phyloP scores from a whole-genome alignment of 2,888 invertebrate genomes.

The Leptopterna dolabrata region DNA sequence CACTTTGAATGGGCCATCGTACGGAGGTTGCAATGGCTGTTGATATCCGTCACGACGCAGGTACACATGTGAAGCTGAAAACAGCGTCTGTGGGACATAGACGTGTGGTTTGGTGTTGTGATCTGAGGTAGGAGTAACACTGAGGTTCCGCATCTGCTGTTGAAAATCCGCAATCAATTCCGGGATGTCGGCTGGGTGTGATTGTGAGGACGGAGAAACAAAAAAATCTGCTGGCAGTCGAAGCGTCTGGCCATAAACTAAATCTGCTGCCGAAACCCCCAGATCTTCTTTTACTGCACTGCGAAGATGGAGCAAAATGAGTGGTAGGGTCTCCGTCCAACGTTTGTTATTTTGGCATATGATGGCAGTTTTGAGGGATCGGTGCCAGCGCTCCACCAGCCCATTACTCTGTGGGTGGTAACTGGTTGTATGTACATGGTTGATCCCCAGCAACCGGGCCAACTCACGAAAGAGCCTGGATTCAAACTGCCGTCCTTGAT shows the following conservation, averaged over 20 bases:
- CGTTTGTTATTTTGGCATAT: slow-evolving; percentile 46
- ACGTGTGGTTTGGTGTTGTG: background rate
- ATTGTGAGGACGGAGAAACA: slow-evolving; percentile 64
- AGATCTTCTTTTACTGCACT: no score
- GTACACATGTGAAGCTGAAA: background rate
- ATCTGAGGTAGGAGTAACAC: background rate
- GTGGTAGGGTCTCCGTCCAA: slow-evolving; percentile 65
- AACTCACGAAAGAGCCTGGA: slow-evolving; percentile 62
- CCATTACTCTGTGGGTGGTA: slow-evolving; percentile 64
- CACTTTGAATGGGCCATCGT: slow-evolving; percentile 16
- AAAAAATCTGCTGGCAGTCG: no score
- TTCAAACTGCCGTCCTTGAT: slow-evolving; percentile 65
- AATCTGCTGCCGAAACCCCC: slow-evolving; percentile 64
- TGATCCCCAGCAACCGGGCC: slow-evolving; percentile 61
- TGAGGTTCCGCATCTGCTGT: background rate
- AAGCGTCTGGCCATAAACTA: slow-evolving; percentile 65
- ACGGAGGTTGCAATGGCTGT: background rate
- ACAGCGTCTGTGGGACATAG: background rate
- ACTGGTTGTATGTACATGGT: slow-evolving; percentile 63
- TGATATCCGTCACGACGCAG: background rate
- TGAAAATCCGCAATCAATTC: background rate
- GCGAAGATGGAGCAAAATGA: slow-evolving; percentile 65
- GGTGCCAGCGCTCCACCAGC: slow-evolving; percentile 67
- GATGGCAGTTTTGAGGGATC: slow-evolving; percentile 66
- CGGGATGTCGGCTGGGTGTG: background rate